phyloP scores from a whole-genome alignment of 2,113 vertebrate species.

The Lonchura striata region DNA sequence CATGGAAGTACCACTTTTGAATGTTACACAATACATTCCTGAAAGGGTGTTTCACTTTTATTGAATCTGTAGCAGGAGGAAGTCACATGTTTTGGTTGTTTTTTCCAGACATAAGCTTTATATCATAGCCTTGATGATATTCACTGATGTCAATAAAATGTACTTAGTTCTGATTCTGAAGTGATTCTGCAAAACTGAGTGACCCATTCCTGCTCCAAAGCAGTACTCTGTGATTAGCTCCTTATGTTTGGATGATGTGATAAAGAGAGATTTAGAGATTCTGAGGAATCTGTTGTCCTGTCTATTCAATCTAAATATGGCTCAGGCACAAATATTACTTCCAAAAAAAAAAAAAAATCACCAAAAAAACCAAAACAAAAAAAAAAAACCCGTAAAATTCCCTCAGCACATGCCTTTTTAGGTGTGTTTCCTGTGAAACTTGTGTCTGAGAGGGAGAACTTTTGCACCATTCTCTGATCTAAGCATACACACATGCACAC shows the following conservation, averaged over 20 bases:
- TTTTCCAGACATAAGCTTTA: neutral
- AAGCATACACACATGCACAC: no score
- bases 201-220: neutral
- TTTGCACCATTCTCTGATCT: neutral
- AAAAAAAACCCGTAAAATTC: neutral
- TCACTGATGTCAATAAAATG: neutral
- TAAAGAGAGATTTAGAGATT: neutral
- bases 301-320: neutral
- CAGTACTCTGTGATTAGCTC: neutral
- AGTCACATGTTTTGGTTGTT: neutral
- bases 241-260: neutral
- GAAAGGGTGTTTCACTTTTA: neutral
- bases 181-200: neutral
- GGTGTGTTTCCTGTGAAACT: neutral
- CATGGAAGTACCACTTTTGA: neutral
- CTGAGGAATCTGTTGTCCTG: neutral
- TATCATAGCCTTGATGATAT: neutral
- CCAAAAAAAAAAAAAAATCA: no score
- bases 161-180: neutral
- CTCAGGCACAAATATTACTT: neutral
- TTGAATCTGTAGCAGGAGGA: neutral
- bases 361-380: neutral
- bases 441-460: neutral
- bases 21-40: neutral
- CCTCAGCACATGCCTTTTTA: neutral